phyloP scores from a whole-genome alignment of 2,113 vertebrate genomes.

The Brienomyrus longianalis region DNA sequence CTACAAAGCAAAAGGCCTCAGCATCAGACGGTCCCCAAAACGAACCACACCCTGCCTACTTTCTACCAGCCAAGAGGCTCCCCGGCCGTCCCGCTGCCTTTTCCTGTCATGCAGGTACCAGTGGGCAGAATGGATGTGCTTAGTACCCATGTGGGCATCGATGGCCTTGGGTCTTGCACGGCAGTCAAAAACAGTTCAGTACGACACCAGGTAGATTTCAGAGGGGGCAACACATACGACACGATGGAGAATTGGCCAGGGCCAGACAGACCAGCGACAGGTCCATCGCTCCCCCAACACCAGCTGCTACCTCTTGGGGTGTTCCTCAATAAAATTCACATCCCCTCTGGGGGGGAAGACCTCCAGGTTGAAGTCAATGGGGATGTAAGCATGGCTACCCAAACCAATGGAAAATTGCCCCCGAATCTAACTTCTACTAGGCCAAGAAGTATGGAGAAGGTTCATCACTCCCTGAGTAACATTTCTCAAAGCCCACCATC shows the following conservation, averaged over 20 bases:
- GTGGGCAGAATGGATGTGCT: slow-evolving; percentile 43
- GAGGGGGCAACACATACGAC: slow-evolving; percentile 38
- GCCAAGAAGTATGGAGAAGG: slow-evolving; percentile 48
- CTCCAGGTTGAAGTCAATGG: slow-evolving; percentile 34
- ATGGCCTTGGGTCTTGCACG: slow-evolving; percentile 37
- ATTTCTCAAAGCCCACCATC: slow-evolving; percentile 42
- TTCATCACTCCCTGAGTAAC: slow-evolving; percentile 40
- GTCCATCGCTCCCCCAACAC: slow-evolving; percentile 40
- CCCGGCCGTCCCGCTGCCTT: slow-evolving; percentile 36
- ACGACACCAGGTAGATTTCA: slow-evolving; percentile 40
- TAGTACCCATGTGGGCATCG: slow-evolving; percentile 40
- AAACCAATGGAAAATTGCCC: slow-evolving; percentile 41
- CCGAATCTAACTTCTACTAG: slow-evolving; percentile 23
- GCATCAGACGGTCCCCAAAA: slow-evolving; percentile 30
- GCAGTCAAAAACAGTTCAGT: slow-evolving; percentile 49
- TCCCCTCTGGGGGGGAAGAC: slow-evolving; percentile 29
- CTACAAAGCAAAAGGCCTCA: slow-evolving; percentile 40
- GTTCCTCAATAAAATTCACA: slow-evolving; percentile 50
- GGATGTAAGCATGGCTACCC: slow-evolving; percentile 32
- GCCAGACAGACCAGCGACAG: slow-evolving; percentile 37
- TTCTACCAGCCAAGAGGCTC: slow-evolving; percentile 45
- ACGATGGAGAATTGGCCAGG: slow-evolving; percentile 49
- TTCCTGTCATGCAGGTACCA: slow-evolving; percentile 50
- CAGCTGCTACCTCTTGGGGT: slow-evolving; percentile 50
- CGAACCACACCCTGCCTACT: slow-evolving; percentile 40